Percentiles rank a stretch among this genome's conserved stretches.
Evolutionary conservation across 2,888 invertebrate genomes (phyloP).

Genomic region (Eilema sororculum): DNA sequence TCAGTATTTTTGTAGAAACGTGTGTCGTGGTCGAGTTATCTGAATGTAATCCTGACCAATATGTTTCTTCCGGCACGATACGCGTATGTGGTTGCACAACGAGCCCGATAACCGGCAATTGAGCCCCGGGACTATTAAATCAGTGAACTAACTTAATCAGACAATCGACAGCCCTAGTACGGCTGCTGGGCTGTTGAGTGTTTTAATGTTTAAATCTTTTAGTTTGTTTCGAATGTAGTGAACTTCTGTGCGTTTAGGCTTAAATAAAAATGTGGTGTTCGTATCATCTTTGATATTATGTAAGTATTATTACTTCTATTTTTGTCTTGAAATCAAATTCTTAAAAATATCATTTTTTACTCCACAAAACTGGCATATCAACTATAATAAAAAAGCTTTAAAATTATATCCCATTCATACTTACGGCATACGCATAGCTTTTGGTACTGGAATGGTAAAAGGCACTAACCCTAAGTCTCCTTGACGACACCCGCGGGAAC

Average conservation of each 20-base stretch:
- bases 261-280: too few relatives aligned
- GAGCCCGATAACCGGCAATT: conserved; percentile 78
- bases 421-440: background rate
- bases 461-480: background rate
- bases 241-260: background rate
- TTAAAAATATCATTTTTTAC: too few relatives aligned
- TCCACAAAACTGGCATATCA: too few relatives aligned
- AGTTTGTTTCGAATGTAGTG: background rate
- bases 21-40: conserved; percentile 62
- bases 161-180: conserved; percentile 68
- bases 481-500: background rate
- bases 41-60: conserved; percentile 75
- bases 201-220: conserved; percentile 1
- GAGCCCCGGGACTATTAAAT: conserved; percentile 70
- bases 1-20: conserved; percentile 32
- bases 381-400: background rate
- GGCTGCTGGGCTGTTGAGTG: background rate
- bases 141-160: conserved; percentile 71
- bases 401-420: background rate
- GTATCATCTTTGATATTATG: too few relatives aligned
- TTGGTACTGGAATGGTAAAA: background rate
- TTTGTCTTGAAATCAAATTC: too few relatives aligned
- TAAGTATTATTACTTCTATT: too few relatives aligned
- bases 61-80: conserved; percentile 78
- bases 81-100: conserved; percentile 72